These are phyloP conservation scores for Elgaria multicarinata DNA, from an alignment of 2,113 vertebrate species.

Conservation along the genomic window DNA sequence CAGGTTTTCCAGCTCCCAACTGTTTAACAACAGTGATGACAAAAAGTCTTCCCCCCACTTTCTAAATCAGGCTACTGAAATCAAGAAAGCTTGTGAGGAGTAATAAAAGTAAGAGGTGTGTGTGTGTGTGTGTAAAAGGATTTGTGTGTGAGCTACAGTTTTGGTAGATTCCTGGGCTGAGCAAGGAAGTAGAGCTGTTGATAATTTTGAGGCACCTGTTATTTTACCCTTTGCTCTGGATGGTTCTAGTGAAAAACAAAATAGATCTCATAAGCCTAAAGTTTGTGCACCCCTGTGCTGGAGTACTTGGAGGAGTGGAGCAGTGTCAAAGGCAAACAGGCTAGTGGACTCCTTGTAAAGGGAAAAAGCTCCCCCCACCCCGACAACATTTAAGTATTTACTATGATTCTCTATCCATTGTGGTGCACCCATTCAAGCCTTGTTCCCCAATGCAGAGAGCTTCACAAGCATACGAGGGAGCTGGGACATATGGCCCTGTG, in stretches of 20 bases:
- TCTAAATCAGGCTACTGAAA: background rate
- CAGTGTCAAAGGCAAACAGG: background rate
- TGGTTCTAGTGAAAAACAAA: background rate
- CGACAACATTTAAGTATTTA: background rate
- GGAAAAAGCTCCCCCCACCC: background rate
- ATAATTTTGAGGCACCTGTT: background rate
- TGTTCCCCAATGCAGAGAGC: background rate
- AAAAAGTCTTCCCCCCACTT: background rate
- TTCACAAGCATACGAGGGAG: background rate
- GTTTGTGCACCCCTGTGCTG: background rate
- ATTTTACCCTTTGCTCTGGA: background rate
- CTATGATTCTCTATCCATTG: background rate
- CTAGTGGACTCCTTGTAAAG: background rate
- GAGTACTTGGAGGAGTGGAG: background rate
- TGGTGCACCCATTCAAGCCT: background rate
- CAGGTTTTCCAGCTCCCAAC: background rate
- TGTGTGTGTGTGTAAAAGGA: background rate
- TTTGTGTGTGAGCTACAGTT: background rate
- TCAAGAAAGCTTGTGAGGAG: background rate
- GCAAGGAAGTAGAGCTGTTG: too few relatives aligned
- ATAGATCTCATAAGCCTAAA: too few relatives aligned
- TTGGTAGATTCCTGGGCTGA: too few relatives aligned
- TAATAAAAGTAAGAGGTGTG: too few relatives aligned
- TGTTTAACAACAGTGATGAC: background rate
- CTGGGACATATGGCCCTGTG: background rate